Evolutionary conservation across 1,140 invertebrate species (phyloP), one percentile per base, ranked within the genome.

Genomic region (Procambarus virginalis): DNA sequence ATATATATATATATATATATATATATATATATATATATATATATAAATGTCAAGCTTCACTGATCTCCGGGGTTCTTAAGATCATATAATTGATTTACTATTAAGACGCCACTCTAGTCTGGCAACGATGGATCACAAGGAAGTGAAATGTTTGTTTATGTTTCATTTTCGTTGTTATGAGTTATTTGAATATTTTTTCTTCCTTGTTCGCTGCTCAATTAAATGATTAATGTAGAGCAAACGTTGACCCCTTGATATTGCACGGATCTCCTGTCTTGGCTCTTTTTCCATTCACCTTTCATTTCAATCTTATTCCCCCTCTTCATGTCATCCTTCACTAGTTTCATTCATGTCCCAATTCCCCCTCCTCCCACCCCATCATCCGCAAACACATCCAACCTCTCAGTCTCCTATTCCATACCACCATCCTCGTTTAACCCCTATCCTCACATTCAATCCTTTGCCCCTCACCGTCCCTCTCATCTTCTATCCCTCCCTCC

Each of bases 61-160:
- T 78, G 76, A 78, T 78, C 76, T 78, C 76, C 2, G 76, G 0
- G 46, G 48, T 48, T 78, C 46, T 78, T 78, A 78, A 78, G 49
- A 48, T 6, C 22, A 20, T 10, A 78, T 10, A 78, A 4, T 12
- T 49, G 17, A 20, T 78, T 49, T 49, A 55, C 46, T 78, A 49
- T 14, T 49, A 78, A 55, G 76, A 78, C 6, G 76, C 76, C 76
- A 78, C 76, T 78, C 76, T 78, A 78, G 76, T 78, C 76, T 78
- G 76, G 76, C 76, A 78, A 55, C 49, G 20, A n/a, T 78, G 14
- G 76, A 49, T 78, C 5, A 78, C 22, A 14, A 48, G 3, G 34
- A 34, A 78, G 34, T 12, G 70, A 77, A 77, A 49, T n/a, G 12
- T 77, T n/a, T 17, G 51, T 78, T 55, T 78, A 48, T 78, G 46